Conservation (phyloP, 2,797 vertebrate species). For the Cetoscarus ocellatus region DNA sequence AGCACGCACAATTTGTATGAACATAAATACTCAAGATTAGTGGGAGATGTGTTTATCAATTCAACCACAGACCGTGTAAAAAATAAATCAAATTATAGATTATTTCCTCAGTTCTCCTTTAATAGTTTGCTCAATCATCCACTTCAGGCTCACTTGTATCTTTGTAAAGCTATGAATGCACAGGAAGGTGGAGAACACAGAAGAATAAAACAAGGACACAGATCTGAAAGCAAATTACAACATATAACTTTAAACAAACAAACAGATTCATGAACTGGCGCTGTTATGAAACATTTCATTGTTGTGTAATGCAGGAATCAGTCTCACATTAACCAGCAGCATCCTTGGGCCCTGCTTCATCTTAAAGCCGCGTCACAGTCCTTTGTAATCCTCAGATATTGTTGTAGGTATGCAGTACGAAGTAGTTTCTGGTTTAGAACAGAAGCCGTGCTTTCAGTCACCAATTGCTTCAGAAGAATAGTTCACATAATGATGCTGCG, state of each 20-base stretch:
- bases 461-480: neutral
- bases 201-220: neutral
- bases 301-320: neutral
- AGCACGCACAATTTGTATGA: no score
- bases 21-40: no score
- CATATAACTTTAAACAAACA: neutral
- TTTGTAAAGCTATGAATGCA: no score
- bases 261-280: no score
- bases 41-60: no score
- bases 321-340: neutral
- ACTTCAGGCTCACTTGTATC: no score
- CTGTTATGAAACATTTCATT: neutral
- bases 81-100: no score
- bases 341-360: neutral
- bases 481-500: slow-evolving; percentile 4
- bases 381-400: neutral
- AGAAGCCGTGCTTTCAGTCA: neutral
- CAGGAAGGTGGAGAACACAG: neutral
- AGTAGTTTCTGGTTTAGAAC: neutral
- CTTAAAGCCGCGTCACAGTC: no score
- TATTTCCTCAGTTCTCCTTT: no score
- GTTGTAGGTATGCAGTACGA: neutral
- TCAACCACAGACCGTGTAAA: no score
- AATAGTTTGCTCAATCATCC: no score
- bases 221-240: neutral